Percentiles rank a stretch among this genome's conserved stretches.
Conservation (phyloP, 2,888 invertebrate genomes). For the Acanthoscelides obtectus region DNA sequence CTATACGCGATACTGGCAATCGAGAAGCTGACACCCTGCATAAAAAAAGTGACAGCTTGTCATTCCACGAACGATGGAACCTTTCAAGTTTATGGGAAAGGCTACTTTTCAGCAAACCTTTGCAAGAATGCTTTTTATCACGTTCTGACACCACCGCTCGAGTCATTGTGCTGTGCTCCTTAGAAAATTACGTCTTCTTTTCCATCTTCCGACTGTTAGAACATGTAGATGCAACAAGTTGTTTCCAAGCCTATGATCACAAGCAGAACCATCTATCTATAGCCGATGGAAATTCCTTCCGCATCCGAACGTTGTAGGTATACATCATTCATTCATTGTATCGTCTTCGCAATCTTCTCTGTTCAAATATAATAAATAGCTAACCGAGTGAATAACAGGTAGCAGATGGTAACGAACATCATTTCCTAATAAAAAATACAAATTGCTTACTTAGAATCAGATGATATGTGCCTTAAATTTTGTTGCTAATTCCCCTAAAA, state of each 20-base stretch:
- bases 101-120: background rate
- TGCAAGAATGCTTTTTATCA: background rate
- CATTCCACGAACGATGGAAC: too few species aligned
- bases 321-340: background rate
- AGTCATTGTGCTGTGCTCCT: slow-evolving; percentile 40
- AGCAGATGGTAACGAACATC: too few species aligned
- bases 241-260: background rate
- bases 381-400: background rate
- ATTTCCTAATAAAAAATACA: too few species aligned
- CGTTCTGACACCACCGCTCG: background rate
- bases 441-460: too few species aligned
- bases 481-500: too few species aligned
- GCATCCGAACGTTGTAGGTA: background rate
- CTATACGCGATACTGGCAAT: too few species aligned
- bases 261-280: background rate
- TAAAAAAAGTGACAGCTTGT: too few species aligned
- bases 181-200: slow-evolving; percentile 29
- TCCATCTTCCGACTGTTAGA: background rate
- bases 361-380: background rate
- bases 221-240: background rate
- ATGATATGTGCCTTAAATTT: too few species aligned
- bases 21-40: too few species aligned
- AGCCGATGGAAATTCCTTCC: background rate
- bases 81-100: background rate
- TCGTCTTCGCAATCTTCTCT: background rate